Percentiles rank a stretch among this genome's conserved stretches.
Evolutionary conservation across 2,797 vertebrate genomes (phyloP).

Genomic region (Danio jaintianensis): DNA sequence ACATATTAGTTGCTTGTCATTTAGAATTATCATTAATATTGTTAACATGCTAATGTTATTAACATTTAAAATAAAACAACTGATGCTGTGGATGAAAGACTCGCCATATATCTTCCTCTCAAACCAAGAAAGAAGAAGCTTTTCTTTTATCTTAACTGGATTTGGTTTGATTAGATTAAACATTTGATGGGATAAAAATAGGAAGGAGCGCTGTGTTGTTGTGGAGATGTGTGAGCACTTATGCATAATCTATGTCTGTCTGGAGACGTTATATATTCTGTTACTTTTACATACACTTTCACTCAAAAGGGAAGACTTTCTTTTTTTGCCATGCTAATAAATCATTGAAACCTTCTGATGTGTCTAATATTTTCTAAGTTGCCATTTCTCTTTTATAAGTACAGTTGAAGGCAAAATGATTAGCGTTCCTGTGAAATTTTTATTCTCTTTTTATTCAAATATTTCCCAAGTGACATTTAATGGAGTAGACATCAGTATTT

Average conservation of each 20-base stretch:
- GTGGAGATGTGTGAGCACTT: neutral
- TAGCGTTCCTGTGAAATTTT: too few species aligned
- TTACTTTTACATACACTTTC: neutral
- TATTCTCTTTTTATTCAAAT: too few species aligned
- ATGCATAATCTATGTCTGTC: neutral
- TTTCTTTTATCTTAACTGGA: neutral
- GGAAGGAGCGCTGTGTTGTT: neutral
- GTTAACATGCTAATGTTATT: neutral
- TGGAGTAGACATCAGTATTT: too few species aligned
- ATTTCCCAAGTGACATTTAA: too few species aligned
- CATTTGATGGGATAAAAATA: slow-evolving; percentile 5
- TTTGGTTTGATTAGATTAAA: neutral
- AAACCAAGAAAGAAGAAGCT: neutral
- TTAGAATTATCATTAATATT: neutral
- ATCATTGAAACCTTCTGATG: neutral
- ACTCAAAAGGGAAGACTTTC: neutral
- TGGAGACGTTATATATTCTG: neutral
- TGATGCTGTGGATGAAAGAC: neutral
- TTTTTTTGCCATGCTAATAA: neutral
- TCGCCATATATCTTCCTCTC: neutral
- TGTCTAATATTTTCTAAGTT: neutral
- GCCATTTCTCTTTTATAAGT: neutral
- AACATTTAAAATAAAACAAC: neutral
- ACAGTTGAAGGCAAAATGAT: too few species aligned
- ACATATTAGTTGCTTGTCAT: neutral